A percentile compares a stretch with the other conserved stretches of the same genome.
These are phyloP conservation scores for Achatina immaculata DNA, from an alignment of 1,140 invertebrate species.

Conservation along the genomic window DNA sequence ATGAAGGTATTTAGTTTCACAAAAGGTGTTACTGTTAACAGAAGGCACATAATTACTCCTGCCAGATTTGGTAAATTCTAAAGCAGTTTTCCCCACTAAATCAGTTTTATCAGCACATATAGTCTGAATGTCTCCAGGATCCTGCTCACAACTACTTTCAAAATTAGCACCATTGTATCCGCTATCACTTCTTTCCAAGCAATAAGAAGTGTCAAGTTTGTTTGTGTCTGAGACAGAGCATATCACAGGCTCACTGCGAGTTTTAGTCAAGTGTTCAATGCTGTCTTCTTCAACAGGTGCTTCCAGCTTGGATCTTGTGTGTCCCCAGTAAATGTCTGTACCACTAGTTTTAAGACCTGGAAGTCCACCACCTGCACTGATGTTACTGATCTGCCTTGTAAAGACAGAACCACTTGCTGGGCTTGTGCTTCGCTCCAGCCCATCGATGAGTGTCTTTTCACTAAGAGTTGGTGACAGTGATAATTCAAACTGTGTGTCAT, in stretches of 20 bases:
- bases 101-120: not conserved
- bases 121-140: not conserved
- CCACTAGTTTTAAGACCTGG: not conserved
- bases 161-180: not conserved
- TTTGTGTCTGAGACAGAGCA: not conserved
- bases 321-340: not conserved
- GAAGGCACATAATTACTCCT: not conserved
- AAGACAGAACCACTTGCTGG: not conserved
- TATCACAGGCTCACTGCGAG: not conserved
- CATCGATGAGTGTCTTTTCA: conserved; percentile 43
- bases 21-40: not conserved
- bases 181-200: conserved; percentile 12
- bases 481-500: conserved; percentile 50
- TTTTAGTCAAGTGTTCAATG: not conserved
- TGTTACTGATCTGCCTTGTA: conserved; percentile 9
- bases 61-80: not conserved
- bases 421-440: not conserved
- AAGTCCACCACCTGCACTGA: not conserved
- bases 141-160: conserved; percentile 5
- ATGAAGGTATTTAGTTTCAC: not conserved
- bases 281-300: not conserved
- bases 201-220: not conserved
- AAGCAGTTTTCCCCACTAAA: conserved; percentile 3
- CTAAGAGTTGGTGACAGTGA: conserved; percentile 43
- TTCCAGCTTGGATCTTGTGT: not conserved